Evolutionary conservation across 2,888 invertebrate species (phyloP), one percentile per base, ranked within the genome.

Genomic region (Dasypolia templi): DNA sequence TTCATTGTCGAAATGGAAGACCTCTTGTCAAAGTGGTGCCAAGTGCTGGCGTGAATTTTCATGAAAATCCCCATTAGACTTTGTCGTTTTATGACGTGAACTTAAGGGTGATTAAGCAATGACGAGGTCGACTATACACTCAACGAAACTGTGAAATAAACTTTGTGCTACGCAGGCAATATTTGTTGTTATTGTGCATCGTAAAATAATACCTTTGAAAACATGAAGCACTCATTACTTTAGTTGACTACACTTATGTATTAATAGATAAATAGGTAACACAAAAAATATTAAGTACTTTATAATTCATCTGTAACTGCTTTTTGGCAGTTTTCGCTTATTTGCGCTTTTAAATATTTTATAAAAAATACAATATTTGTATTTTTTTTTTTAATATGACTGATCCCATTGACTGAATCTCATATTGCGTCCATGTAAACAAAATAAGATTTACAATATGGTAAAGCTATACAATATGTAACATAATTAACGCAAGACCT

Each of bases 331-430:
- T 53, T 1, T 77, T 59, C 11, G 26, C 22, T 42, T 42, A 62
- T 44, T 51, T 35, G 3, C 26, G 35, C 17, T 71, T 29, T 35
- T 49, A 14, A 39, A 17, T 32, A 62, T 19, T n/a, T n/a, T n/a
- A n/a, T n/a, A n/a, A n/a, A n/a, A n/a, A n/a, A n/a, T 9, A 32
- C 32, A 32, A 56, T 29, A 11, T 4, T 29, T 19, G 22, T 53
- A 12, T 17, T 26, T 26, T 12, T 5, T 29, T 55, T 70, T 35
- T 46, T 59, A 58, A 51, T 58, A 63, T 19, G 77, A 77, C 76
- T 81, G 75, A 75, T 26, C 12, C 1, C 3, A 55, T 46, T 69
- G 79, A 82, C 79, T 79, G 83, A 80, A 61, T 72, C 44, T 72
- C 39, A 59, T 51, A 32, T 79, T 83, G 55, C 72, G 83, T 80